These are phyloP conservation scores for Ferrisia virgata DNA, from an alignment of 2,888 invertebrate species.

Conservation along the genomic window DNA sequence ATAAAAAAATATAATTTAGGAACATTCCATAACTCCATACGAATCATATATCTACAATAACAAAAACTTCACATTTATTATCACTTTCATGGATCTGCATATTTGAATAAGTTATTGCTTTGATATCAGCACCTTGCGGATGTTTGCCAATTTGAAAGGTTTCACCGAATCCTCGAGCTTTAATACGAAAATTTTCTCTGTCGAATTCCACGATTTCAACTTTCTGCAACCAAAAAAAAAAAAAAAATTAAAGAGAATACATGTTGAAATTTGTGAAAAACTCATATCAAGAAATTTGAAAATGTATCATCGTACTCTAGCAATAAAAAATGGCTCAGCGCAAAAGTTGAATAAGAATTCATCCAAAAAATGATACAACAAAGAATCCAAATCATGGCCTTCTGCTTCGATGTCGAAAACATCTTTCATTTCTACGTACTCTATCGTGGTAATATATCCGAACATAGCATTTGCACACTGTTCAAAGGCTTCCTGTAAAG, in stretches of 20 bases:
- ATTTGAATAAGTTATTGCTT: slow-evolving; percentile 98
- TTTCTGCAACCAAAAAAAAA: slow-evolving; percentile 63
- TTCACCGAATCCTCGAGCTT: slow-evolving; percentile 78
- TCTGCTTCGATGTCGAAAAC: slow-evolving; percentile 80
- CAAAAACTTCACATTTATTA: slow-evolving; percentile 82
- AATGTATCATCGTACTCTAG: slow-evolving; percentile 56
- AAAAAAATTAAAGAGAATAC: not conserved
- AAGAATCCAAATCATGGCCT: slow-evolving; percentile 81
- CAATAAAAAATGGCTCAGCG: slow-evolving; percentile 83
- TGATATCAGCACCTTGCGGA: slow-evolving; percentile 96
- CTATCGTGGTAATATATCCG: slow-evolving; percentile 92
- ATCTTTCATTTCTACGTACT: slow-evolving; percentile 73
- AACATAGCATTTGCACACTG: slow-evolving; percentile 96
- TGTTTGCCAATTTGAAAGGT: slow-evolving; percentile 89
- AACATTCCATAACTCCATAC: not conserved
- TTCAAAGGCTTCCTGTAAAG: slow-evolving; percentile 84
- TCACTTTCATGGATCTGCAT: slow-evolving; percentile 81
- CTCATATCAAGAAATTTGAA: not conserved
- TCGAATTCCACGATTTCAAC: slow-evolving; percentile 85
- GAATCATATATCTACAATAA: slow-evolving; percentile 90
- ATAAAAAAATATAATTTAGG: not conserved
- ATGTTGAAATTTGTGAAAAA: not conserved
- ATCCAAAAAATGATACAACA: slow-evolving; percentile 90
- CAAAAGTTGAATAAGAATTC: slow-evolving; percentile 90
- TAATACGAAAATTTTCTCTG: slow-evolving; percentile 74